Evolutionary conservation across 2,888 invertebrate species (phyloP).

Genomic region (Galerucella pusilla): DNA sequence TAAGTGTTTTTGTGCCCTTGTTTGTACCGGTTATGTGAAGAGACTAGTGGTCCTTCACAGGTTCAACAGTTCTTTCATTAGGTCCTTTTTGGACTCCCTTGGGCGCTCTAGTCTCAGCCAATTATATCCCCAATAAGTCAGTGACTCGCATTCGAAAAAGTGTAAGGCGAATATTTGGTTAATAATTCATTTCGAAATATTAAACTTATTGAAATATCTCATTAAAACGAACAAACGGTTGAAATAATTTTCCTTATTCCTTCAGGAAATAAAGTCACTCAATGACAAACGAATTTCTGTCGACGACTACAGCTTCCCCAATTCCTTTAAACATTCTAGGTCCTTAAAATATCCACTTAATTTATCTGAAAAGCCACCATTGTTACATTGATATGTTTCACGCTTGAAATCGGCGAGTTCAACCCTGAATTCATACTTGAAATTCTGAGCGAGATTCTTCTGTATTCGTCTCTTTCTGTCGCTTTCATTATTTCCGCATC

Average conservation of each 20-base stretch:
- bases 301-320: neutral
- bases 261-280: neutral
- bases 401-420: conserved; percentile 56
- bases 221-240: neutral
- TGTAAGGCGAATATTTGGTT: no score
- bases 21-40: no score
- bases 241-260: neutral
- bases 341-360: conserved; percentile 48
- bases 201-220: no score
- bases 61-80: no score
- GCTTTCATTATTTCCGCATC: conserved; percentile 61
- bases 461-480: conserved; percentile 50
- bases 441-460: conserved; percentile 57
- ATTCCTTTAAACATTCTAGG: neutral
- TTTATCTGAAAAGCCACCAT: conserved; percentile 47
- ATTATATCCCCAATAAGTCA: no score
- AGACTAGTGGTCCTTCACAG: no score
- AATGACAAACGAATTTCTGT: neutral
- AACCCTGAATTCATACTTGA: conserved; percentile 60
- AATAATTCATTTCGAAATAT: no score
- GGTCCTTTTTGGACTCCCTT: no score
- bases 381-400: conserved; percentile 39
- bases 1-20: no score
- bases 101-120: no score
- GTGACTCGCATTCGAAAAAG: no score